Percentiles rank a stretch among this genome's conserved stretches.
phyloP scores from a whole-genome alignment of 2,888 invertebrate species.

The Phengaris alcon region DNA sequence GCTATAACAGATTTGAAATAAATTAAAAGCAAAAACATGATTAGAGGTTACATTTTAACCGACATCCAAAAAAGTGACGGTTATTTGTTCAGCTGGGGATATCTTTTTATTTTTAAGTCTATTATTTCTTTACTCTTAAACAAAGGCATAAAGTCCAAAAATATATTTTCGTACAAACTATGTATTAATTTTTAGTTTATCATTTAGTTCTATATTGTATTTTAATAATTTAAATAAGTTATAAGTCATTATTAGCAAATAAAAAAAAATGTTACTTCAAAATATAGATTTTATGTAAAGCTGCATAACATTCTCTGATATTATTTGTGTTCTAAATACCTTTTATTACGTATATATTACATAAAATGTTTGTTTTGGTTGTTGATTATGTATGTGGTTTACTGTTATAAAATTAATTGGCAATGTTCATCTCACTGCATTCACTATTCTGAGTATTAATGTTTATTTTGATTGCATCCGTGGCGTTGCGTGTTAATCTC shows the following conservation, averaged over 20 bases:
- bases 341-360: conserved; percentile 8
- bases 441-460: conserved; percentile 34
- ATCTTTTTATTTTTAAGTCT: too few species aligned
- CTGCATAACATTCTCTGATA: not conserved
- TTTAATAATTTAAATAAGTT: too few species aligned
- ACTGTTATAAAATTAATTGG: conserved; percentile 64
- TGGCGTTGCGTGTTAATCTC: conserved; percentile 40
- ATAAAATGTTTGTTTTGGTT: conserved; percentile 51
- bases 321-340: conserved; percentile 9
- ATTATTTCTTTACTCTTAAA: too few species aligned
- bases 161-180: not conserved
- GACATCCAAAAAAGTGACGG: too few species aligned
- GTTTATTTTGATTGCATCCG: conserved; percentile 45
- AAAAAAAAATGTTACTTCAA: too few species aligned
- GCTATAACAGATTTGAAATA: too few species aligned
- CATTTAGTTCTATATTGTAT: too few species aligned
- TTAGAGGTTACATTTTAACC: too few species aligned
- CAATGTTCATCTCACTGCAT: conserved; percentile 41
- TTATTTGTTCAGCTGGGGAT: too few species aligned
- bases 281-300: not conserved
- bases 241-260: too few species aligned
- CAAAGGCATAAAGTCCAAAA: not conserved
- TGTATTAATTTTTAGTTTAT: too few species aligned
- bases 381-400: conserved; percentile 48
- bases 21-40: too few species aligned